These are phyloP conservation scores for Caiman crocodilus DNA, from an alignment of 2,797 vertebrate genomes.

Conservation along the genomic window DNA sequence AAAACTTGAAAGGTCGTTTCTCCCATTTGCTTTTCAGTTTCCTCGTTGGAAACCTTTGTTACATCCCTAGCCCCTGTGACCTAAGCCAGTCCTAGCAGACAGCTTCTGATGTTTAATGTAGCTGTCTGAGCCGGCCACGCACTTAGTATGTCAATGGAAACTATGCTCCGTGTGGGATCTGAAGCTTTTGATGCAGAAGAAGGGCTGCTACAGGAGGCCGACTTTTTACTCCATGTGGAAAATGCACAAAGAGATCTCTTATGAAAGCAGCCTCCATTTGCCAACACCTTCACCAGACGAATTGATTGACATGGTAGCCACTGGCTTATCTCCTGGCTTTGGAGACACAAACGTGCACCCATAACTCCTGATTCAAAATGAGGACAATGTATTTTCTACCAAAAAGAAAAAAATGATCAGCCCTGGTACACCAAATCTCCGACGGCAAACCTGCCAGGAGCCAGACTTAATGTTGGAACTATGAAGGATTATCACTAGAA, in stretches of 20 bases:
- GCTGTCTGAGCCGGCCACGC: conserved; percentile 36
- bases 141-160: conserved; percentile 53
- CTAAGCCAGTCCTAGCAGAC: conserved; percentile 34
- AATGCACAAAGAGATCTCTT: not conserved
- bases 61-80: conserved; percentile 39
- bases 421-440: not conserved
- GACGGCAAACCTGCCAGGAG: not conserved
- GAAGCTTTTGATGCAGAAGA: conserved; percentile 24
- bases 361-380: not conserved
- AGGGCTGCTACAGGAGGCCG: not conserved
- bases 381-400: not conserved
- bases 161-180: not conserved
- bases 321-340: not conserved
- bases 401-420: not conserved
- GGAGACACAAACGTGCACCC: not conserved
- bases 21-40: conserved; percentile 61
- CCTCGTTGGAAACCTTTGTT: conserved; percentile 52
- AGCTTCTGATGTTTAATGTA: conserved; percentile 33
- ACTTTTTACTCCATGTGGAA: not conserved
- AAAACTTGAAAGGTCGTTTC: conserved; percentile 63
- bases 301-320: not conserved
- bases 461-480: not conserved
- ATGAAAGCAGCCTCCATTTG: not conserved
- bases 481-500: not conserved
- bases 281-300: not conserved